A percentile compares a stretch with the other conserved stretches of the same genome.
Conservation (phyloP, 2,113 vertebrate genomes). For the Thamnophis sirtalis region DNA sequence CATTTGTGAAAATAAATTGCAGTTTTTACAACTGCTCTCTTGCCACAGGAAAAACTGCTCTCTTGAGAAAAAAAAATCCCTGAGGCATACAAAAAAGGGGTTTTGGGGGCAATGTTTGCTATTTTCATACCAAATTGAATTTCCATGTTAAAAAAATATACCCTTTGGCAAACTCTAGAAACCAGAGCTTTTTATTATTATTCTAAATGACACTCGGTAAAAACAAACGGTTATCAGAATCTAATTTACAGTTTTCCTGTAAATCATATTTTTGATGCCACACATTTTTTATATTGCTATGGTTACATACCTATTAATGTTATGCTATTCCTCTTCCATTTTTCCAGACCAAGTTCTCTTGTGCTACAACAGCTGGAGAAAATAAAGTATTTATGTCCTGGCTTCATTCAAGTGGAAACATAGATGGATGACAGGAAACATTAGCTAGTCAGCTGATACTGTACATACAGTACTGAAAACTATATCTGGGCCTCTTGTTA, state of each 20-base stretch:
- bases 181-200: conserved; percentile 14
- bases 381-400: not conserved
- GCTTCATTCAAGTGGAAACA: not conserved
- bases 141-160: conserved; percentile 28
- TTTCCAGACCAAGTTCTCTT: not conserved
- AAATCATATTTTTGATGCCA: not conserved
- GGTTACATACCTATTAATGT: not conserved
- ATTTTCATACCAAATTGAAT: conserved; percentile 22
- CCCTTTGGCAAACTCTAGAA: not conserved
- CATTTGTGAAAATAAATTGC: conserved; percentile 30
- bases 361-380: not conserved
- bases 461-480: not conserved
- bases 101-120: conserved; percentile 30
- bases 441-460: not conserved
- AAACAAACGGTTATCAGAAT: conserved; percentile 10
- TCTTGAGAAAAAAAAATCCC: conserved; percentile 31
- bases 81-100: conserved; percentile 24
- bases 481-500: not conserved
- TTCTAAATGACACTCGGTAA: conserved; percentile 23
- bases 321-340: not conserved
- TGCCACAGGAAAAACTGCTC: not conserved
- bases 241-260: not conserved
- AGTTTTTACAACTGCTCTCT: conserved; percentile 12
- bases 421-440: not conserved
- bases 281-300: not conserved